phyloP scores from a whole-genome alignment of 2,888 invertebrate species.

The Tenthredo livida region DNA sequence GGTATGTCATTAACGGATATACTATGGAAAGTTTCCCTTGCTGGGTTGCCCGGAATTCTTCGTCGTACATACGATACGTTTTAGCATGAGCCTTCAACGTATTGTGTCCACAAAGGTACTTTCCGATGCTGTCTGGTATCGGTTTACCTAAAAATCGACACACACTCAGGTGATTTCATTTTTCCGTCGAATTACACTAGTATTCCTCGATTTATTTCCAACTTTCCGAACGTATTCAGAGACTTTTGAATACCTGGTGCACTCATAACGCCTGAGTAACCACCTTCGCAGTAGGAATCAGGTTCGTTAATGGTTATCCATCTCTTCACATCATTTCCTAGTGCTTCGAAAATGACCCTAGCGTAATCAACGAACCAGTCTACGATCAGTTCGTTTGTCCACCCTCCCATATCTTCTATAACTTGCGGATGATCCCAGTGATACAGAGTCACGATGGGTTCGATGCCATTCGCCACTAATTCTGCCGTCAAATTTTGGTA shows the following conservation, averaged over 20 bases:
- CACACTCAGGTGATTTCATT: constrained; percentile 71
- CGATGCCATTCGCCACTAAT: constrained; percentile 80
- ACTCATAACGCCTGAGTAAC: constrained; percentile 76
- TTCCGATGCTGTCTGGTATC: constrained; percentile 81
- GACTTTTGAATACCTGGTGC: constrained; percentile 61
- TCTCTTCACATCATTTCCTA: constrained; percentile 80
- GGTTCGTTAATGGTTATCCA: constrained; percentile 92
- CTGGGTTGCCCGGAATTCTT: constrained; percentile 80
- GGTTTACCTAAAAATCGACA: constrained; percentile 67
- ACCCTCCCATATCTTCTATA: constrained; percentile 83
- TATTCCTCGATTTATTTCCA: background rate
- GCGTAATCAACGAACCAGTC: constrained; percentile 84
- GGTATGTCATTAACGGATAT: constrained; percentile 54
- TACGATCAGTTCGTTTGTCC: constrained; percentile 82
- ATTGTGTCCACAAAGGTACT: constrained; percentile 87
- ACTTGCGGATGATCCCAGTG: constrained; percentile 85
- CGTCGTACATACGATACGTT: constrained; percentile 83
- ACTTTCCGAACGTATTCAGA: background rate
- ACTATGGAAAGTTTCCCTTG: constrained; percentile 78
- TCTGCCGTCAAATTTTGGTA: constrained; percentile 83
- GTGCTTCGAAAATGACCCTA: constrained; percentile 81
- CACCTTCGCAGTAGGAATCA: constrained; percentile 80
- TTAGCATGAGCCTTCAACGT: constrained; percentile 87
- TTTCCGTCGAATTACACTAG: background rate
- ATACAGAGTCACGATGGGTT: constrained; percentile 83